phyloP scores from a whole-genome alignment of 2,888 invertebrate genomes.

The Phrixothrix hirtus region DNA sequence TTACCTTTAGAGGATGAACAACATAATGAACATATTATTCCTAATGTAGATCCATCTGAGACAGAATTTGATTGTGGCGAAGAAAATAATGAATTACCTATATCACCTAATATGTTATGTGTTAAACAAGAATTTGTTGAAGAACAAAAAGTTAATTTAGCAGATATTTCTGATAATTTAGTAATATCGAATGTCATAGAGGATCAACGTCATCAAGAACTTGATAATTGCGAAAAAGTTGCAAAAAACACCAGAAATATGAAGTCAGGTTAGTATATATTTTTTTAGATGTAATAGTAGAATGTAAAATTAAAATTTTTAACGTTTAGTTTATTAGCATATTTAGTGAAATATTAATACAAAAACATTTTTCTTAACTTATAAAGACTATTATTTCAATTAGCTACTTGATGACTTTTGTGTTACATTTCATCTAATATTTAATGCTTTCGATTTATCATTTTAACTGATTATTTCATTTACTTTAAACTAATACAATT shows the following conservation, averaged over 20 bases:
- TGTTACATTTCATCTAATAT: no score
- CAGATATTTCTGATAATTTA: neutral
- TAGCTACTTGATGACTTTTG: no score
- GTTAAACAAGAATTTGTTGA: constrained; percentile 1
- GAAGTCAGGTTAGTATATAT: neutral
- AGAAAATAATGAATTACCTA: neutral
- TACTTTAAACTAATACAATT: no score
- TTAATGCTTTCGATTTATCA: no score
- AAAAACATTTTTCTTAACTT: no score
- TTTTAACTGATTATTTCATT: no score
- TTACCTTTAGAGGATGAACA: constrained; percentile 40
- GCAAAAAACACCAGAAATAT: neutral
- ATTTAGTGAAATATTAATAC: no score
- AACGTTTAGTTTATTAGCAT: no score
- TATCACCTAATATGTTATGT: neutral
- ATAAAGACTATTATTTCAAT: no score
- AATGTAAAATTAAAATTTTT: no score
- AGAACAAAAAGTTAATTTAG: constrained; percentile 2
- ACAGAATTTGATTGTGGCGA: neutral
- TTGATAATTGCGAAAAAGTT: neutral
- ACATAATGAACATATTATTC: neutral
- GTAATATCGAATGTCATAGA: neutral
- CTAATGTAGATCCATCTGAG: constrained; percentile 2
- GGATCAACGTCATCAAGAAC: no score
- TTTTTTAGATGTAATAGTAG: no score